phyloP scores from a whole-genome alignment of 2,113 vertebrate species.

The Aplodontia rufa region DNA sequence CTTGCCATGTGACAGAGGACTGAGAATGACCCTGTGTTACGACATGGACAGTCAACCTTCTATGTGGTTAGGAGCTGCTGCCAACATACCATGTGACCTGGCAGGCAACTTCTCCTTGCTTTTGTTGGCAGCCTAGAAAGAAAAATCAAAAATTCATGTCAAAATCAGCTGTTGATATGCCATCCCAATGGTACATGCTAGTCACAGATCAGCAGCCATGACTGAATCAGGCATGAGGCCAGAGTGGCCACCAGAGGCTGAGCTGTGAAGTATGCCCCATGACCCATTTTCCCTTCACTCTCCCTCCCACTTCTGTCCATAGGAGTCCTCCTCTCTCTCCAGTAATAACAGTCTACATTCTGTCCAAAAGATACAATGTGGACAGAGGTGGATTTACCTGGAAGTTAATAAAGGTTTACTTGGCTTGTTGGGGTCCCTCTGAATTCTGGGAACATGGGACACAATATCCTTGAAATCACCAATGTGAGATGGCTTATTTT shows the following conservation, averaged over 20 bases:
- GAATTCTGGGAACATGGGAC: neutral
- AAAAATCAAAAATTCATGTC: conserved; percentile 36
- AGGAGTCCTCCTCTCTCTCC: neutral
- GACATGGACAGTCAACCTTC: neutral
- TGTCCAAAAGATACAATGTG: neutral
- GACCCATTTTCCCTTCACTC: neutral
- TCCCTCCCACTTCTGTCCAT: neutral
- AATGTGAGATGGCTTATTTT: neutral
- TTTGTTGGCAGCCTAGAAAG: conserved; percentile 51
- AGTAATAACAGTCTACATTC: neutral
- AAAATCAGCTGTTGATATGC: neutral
- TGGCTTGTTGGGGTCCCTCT: neutral
- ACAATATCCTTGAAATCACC: neutral
- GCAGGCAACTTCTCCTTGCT: neutral
- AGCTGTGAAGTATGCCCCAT: neutral
- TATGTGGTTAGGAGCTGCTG: neutral
- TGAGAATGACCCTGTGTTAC: neutral
- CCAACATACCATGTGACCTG: conserved; percentile 52
- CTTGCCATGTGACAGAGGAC: neutral
- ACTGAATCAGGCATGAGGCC: neutral
- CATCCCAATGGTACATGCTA: neutral
- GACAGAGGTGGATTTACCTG: neutral
- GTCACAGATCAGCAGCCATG: neutral
- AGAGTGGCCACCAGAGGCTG: neutral
- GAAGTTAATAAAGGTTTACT: neutral